Evolutionary conservation across 2,888 invertebrate species (phyloP), one percentile per base, ranked within the genome.

Genomic region (Schizotus pectinicornis): DNA sequence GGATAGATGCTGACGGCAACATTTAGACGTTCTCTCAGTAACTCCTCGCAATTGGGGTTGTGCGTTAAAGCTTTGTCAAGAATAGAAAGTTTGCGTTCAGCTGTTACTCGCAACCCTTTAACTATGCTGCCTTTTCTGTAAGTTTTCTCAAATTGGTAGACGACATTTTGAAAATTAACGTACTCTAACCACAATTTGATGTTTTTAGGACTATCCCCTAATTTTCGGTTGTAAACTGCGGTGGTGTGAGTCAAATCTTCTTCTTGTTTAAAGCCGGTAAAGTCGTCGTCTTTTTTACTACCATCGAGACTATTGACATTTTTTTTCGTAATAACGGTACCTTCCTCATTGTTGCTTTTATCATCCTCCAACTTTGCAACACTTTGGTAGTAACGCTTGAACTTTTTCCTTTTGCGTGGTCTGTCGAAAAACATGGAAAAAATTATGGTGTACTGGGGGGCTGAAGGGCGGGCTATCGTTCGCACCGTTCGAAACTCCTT

Each of bases 391-490:
- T 77, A 77, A 69, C 78, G 59, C 57, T 74, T 77, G 41, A 75
- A 68, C 67, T 72, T 76, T 30, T 63, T 70, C 71, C 67, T 77
- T 69, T 60, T 71, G 63, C 38, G 59, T 1, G 0, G 7, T 9
- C n/a, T 39, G 3, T 8, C 3, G 7, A 6, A 33, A 67, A 58
- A 55, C 33, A 71, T 57, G 56, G 70, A 67, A 63, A 71, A 70
- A 50, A 65, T 63, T 33, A 73, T 56, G 56, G 52, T 62, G 67
- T 82, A 91, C 78, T 81, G 81, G 0, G 90, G 88, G 49, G 86
- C 82, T 0, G 85, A 84, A 1, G 88, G 87, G 51, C 85, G 83
- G 60, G 86, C 85, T 8, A 91, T 81, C 0, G 86, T 89, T 33
- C 82, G 78, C 1, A 89, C 84, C 1, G 79, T 79, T 39, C 84